Evolutionary conservation across 2,797 vertebrate genomes (phyloP).

Genomic region (Parotocinclus haroldoi): DNA sequence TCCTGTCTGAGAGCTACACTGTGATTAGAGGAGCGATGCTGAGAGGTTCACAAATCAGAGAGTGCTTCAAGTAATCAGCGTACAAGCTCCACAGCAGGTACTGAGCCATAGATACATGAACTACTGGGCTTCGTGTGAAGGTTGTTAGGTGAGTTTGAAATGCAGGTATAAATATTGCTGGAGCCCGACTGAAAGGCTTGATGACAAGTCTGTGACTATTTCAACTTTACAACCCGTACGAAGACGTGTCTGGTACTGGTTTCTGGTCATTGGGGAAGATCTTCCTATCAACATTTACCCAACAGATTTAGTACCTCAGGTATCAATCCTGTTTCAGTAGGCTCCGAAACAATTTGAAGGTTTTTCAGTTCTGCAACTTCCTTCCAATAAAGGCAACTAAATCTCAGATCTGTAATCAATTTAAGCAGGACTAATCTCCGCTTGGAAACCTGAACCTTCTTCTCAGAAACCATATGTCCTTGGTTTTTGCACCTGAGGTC

Average conservation of each 20-base stretch:
- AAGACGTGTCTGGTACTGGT: too few species aligned
- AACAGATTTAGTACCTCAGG: too few species aligned
- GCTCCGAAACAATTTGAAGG: too few species aligned
- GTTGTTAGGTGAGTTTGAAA: constrained; percentile 12
- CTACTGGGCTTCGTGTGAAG: constrained; percentile 7
- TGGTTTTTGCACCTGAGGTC: not conserved
- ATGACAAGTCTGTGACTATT: not conserved
- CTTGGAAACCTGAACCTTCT: not conserved
- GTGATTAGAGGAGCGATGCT: constrained; percentile 27
- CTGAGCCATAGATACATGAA: constrained; percentile 8
- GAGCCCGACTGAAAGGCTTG: not conserved
- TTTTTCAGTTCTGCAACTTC: too few species aligned
- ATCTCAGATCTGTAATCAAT: not conserved
- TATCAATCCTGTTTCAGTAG: too few species aligned
- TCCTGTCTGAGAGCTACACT: constrained; percentile 26
- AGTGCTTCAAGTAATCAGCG: not conserved
- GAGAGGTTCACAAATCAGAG: constrained; percentile 18
- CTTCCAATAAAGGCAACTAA: too few species aligned
- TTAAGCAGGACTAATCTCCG: constrained; percentile 3
- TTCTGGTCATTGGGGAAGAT: too few species aligned
- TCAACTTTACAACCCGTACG: not conserved
- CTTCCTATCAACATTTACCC: not conserved
- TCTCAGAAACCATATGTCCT: not conserved
- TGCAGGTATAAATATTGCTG: constrained; percentile 3
- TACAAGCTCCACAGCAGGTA: constrained; percentile 24